Evolutionary conservation across 2,888 invertebrate species (phyloP), one percentile per base, ranked within the genome.

Genomic region (Clostera curtula): DNA sequence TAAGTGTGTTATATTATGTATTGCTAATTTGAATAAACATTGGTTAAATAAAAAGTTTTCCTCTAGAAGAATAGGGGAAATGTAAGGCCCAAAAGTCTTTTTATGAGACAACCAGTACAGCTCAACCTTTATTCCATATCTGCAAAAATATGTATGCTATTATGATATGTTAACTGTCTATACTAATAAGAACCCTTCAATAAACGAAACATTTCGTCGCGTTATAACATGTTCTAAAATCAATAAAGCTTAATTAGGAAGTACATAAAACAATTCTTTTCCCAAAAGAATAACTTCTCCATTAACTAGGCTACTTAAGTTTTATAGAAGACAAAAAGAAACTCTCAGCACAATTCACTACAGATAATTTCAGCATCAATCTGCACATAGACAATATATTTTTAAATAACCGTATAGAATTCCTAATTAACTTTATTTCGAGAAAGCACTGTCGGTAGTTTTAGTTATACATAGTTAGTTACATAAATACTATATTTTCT

Each of bases 211-310:
- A 36, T 29, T 27, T 24, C 41, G 30, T 42, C 34, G 33, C 36
- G 14, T 13, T 15, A 43, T 37, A 40, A 40, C 31, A 45, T 37
- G 27, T 37, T 40, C 39, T 36, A 43, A 59, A 61, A 61, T 45
- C 53, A 56, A 61, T 67, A 67, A 65, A 71, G 57, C 61, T 57
- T 55, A 50, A 52, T 50, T 55, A 66, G 64, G 65, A 70, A 72
- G 66, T 66, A 60, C 49, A 59, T 53, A 62, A 59, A 73, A 72
- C 56, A 77, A 65, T 80, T 80, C 80, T 80, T 80, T 80, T 80
- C 73, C 72, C 43, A 80, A 80, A 80, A 80, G 80, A 80, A 80
- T 80, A 80, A 80, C 80, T 52, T 65, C 52, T 54, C 58, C 55
- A 45, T 51, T 51, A 56, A 48, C 54, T 61, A 65, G 55, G 45